phyloP scores from a whole-genome alignment of 2,888 invertebrate genomes.

The Stenolophus ochropezus region DNA sequence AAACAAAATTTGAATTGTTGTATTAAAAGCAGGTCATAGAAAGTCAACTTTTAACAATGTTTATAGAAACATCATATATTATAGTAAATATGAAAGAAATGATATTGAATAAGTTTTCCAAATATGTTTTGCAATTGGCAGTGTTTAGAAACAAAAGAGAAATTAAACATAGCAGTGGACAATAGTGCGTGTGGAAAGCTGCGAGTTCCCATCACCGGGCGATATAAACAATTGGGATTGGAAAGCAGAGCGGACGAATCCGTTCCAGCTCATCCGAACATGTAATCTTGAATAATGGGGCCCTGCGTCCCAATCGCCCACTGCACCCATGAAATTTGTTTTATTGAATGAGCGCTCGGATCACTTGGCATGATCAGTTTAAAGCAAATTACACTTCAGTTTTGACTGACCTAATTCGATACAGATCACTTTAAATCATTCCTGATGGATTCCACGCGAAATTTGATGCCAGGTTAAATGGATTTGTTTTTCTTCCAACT shows the following conservation, averaged over 20 bases:
- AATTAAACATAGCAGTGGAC: too few species aligned
- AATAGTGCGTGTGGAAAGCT: too few species aligned
- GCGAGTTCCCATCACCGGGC: background rate
- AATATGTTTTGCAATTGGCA: too few species aligned
- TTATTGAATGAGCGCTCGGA: constrained; percentile 35
- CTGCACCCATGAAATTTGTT: constrained; percentile 33
- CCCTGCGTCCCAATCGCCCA: constrained; percentile 12
- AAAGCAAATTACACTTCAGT: constrained; percentile 11
- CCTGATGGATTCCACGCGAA: background rate
- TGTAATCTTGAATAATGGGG: constrained; percentile 45
- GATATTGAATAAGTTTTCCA: too few species aligned
- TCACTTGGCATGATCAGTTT: constrained; percentile 30
- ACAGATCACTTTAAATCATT: background rate
- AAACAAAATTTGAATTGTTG: too few species aligned
- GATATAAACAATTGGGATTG: constrained; percentile 24
- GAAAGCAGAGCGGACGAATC: constrained; percentile 15
- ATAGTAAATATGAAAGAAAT: too few species aligned
- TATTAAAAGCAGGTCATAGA: too few species aligned
- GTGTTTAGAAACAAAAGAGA: too few species aligned
- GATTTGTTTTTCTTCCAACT: background rate
- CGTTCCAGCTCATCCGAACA: constrained; percentile 28
- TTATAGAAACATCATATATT: too few species aligned
- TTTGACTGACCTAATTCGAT: constrained; percentile 4
- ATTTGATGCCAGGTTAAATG: background rate
- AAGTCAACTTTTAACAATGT: too few species aligned